Percentiles rank a stretch among this genome's conserved stretches.
phyloP scores from a whole-genome alignment of 2,113 vertebrate genomes.

The Capreolus pygargus region DNA sequence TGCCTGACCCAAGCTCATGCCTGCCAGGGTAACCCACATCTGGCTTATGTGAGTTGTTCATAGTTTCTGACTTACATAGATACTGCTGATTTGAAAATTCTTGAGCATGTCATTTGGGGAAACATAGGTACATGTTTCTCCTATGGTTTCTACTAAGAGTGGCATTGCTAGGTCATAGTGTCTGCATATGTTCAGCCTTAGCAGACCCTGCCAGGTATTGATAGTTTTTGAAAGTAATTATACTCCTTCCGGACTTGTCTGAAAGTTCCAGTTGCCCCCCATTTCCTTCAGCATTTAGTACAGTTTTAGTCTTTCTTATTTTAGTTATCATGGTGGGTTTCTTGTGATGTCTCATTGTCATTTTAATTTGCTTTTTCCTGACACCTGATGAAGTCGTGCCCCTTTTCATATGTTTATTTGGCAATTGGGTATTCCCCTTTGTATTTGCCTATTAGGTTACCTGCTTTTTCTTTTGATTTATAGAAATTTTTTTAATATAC shows the following conservation, averaged over 20 bases:
- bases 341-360: not conserved
- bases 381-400: not conserved
- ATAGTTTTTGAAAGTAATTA: not conserved
- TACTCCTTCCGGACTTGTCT: not conserved
- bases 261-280: not conserved
- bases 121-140: not conserved
- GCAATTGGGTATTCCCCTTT: not conserved
- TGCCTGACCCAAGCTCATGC: not conserved
- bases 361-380: conserved; percentile 26
- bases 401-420: not conserved
- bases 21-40: not conserved
- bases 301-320: not conserved
- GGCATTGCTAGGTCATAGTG: not conserved
- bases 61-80: not conserved
- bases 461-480: conserved; percentile 6
- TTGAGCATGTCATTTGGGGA: not conserved
- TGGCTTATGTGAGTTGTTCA: not conserved
- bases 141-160: not conserved
- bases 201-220: not conserved
- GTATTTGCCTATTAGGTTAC: not conserved
- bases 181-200: not conserved
- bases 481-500: not conserved
- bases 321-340: not conserved
- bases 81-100: conserved; percentile 8
- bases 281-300: not conserved